Percentiles rank a stretch among this genome's conserved stretches.
These are phyloP conservation scores for Tiphia femorata DNA, from an alignment of 2,888 invertebrate species.

Conservation along the genomic window DNA sequence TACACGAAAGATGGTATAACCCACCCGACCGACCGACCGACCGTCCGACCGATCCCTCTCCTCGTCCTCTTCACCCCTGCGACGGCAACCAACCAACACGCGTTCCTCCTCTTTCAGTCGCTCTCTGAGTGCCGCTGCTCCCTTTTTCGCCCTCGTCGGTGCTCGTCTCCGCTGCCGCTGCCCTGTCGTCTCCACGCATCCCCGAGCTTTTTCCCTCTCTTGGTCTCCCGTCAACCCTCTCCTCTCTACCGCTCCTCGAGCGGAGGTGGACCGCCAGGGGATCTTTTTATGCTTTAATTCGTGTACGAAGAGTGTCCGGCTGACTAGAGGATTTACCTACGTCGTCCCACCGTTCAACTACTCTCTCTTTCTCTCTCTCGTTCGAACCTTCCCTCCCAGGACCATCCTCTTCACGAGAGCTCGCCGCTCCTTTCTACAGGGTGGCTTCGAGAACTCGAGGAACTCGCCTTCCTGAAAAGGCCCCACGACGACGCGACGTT, in stretches of 20 bases:
- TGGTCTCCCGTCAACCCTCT: constrained; percentile 28
- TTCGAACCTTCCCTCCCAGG: neutral
- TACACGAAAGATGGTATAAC: constrained; percentile 64
- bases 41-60: constrained; percentile 30
- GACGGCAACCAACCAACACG: constrained; percentile 50
- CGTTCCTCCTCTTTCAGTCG: constrained; percentile 49
- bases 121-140: constrained; percentile 34
- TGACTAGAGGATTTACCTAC: constrained; percentile 47
- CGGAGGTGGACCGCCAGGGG: constrained; percentile 9
- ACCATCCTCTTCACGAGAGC: constrained; percentile 4
- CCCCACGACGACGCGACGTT: neutral
- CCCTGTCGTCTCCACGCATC: constrained; percentile 8
- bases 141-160: constrained; percentile 15
- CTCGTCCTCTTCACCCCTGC: constrained; percentile 24
- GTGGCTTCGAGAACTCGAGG: constrained; percentile 6
- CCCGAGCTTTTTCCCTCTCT: constrained; percentile 22
- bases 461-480: constrained; percentile 8
- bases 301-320: constrained; percentile 53
- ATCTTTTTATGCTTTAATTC: constrained; percentile 57
- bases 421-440: constrained; percentile 14
- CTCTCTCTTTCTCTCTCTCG: constrained; percentile 12
- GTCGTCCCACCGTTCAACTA: constrained; percentile 11
- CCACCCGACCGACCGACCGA: constrained; percentile 45
- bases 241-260: constrained; percentile 7
- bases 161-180: constrained; percentile 13